A percentile compares a stretch with the other conserved stretches of the same genome.
Conservation (phyloP, 92 coral and sea anemone genomes). For the Porites lobata region DNA sequence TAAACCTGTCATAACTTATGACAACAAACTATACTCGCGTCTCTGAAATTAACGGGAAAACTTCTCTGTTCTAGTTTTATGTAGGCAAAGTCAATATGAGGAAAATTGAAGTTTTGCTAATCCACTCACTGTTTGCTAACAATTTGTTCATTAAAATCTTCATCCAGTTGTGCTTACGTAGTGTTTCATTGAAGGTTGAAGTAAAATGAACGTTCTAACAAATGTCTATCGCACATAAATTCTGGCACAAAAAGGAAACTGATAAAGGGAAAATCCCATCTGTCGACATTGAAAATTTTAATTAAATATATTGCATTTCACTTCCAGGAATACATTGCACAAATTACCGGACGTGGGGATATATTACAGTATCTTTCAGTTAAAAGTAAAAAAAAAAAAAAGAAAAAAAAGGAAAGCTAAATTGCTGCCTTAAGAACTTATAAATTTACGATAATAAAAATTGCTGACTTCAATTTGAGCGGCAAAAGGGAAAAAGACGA, state of each 20-base stretch:
- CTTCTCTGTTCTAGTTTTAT: neutral
- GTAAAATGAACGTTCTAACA: neutral
- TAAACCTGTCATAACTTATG: no score
- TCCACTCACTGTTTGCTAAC: neutral
- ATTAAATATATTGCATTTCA: slow-evolving; percentile 2
- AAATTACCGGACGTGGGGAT: neutral
- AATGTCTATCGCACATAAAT: slow-evolving; percentile 4
- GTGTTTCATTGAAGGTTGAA: neutral
- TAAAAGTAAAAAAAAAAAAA: neutral
- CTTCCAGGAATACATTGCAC: neutral
- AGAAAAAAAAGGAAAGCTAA: neutral
- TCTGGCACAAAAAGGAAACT: neutral
- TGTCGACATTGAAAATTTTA: neutral
- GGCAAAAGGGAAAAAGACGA: no score
- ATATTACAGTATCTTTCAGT: slow-evolving; percentile 1
- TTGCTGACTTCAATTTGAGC: no score
- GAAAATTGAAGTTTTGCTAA: neutral
- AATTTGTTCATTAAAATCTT: neutral
- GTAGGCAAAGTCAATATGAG: neutral
- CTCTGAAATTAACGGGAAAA: no score
- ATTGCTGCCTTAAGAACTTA: no score
- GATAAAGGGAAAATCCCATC: neutral
- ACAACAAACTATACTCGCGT: no score
- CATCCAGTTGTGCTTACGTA: neutral
- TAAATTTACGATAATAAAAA: no score